Conservation (phyloP, 2,888 invertebrate genomes). For the Junonia oenone region DNA sequence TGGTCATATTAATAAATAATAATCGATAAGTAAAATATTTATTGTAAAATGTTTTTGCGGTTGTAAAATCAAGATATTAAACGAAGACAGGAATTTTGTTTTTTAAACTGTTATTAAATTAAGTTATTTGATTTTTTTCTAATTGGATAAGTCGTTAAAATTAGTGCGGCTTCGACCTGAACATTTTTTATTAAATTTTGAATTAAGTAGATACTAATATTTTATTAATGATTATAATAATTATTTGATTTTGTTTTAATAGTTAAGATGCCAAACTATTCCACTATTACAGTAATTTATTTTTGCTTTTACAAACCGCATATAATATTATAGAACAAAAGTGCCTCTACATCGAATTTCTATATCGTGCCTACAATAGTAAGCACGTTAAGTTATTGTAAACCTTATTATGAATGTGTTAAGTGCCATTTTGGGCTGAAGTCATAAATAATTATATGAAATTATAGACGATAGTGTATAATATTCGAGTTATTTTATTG, state of each 20-base stretch:
- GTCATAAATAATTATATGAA: constrained; percentile 45
- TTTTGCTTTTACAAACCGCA: background rate
- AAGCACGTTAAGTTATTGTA: constrained; percentile 22
- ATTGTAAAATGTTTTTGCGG: background rate
- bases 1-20: background rate
- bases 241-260: background rate
- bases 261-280: background rate
- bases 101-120: background rate
- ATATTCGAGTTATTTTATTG: constrained; percentile 42
- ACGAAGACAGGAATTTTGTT: background rate
- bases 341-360: constrained; percentile 30
- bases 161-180: too few species aligned
- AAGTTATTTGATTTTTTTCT: too few species aligned
- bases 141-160: too few species aligned
- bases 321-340: background rate
- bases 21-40: background rate
- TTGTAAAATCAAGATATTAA: background rate
- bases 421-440: constrained; percentile 57
- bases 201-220: background rate
- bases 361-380: background rate
- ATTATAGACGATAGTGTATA: constrained; percentile 36
- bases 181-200: too few species aligned
- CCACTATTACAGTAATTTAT: background rate
- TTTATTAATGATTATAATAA: too few species aligned
- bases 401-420: constrained; percentile 35